These are phyloP conservation scores for Serrognathus titanus DNA, from an alignment of 2,888 invertebrate genomes.

Conservation along the genomic window DNA sequence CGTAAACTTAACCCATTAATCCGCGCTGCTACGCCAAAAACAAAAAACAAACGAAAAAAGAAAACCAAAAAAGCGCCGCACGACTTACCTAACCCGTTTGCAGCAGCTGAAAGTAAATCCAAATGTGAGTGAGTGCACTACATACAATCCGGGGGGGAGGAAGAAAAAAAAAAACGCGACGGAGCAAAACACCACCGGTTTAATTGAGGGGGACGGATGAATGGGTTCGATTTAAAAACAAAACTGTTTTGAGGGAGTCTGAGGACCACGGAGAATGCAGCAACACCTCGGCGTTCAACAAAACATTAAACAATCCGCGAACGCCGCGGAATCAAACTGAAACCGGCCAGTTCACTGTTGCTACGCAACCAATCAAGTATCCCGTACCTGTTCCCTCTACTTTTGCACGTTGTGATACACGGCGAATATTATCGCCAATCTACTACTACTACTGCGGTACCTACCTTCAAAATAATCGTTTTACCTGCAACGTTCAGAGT, in stretches of 20 bases:
- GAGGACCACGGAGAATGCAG: conserved; percentile 6
- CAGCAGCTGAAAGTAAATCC: conserved; percentile 12
- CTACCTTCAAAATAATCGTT: no score
- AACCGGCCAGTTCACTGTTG: conserved; percentile 15
- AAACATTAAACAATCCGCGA: conserved; percentile 17
- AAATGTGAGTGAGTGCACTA: conserved; percentile 12
- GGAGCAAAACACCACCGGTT: conserved; percentile 10
- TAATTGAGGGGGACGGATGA: conserved; percentile 10
- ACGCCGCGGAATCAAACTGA: conserved; percentile 14
- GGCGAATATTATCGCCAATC: neutral
- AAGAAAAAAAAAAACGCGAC: no score
- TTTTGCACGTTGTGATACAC: conserved; percentile 9
- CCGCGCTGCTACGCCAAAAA: neutral
- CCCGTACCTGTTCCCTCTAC: conserved; percentile 16
- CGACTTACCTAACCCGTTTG: conserved; percentile 17
- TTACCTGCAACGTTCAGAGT: no score
- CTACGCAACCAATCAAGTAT: conserved; percentile 17
- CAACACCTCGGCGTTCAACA: conserved; percentile 17
- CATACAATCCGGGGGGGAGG: conserved; percentile 4
- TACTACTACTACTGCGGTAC: no score
- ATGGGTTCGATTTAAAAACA: neutral
- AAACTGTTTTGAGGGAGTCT: conserved; percentile 14
- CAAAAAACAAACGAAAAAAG: conserved; percentile 3
- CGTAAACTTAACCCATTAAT: conserved; percentile 6
- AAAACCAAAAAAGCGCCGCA: conserved; percentile 13